Conservation (phyloP, 2,113 vertebrate species). For the Amblyopsis rosae region DNA sequence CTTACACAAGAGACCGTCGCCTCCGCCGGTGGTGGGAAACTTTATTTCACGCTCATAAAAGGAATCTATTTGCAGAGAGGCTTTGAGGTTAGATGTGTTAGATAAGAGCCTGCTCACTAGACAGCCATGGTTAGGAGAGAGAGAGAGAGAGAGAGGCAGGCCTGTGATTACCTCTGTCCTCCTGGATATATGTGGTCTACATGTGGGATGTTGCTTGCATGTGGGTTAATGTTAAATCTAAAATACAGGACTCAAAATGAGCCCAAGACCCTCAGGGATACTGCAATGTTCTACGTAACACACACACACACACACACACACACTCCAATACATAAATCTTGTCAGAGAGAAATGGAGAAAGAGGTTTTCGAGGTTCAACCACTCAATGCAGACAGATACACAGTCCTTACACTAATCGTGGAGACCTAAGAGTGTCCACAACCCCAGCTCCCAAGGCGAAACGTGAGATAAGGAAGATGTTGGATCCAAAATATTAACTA, state of each 20-base stretch:
- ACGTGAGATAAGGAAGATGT: no score
- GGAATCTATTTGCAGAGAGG: conserved; percentile 21
- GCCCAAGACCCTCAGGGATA: conserved; percentile 69
- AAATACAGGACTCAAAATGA: conserved; percentile 73
- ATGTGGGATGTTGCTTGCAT: conserved; percentile 8
- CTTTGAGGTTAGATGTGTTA: conserved; percentile 45
- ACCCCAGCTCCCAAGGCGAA: no score
- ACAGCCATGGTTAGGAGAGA: conserved; percentile 14
- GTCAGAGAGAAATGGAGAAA: neutral
- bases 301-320: conserved; percentile 18
- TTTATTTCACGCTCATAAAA: conserved; percentile 10
- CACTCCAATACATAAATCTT: neutral
- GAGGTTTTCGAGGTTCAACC: neutral
- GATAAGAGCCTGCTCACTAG: conserved; percentile 37
- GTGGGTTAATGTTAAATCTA: conserved; percentile 46
- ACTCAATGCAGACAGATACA: neutral
- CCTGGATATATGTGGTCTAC: conserved; percentile 20
- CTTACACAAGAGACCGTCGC: neutral
- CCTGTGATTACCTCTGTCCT: conserved; percentile 23
- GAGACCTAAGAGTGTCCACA: no score
- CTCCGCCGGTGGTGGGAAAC: conserved; percentile 15
- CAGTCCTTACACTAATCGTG: no score
- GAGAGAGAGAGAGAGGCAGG: conserved; percentile 37
- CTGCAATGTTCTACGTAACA: conserved; percentile 61
- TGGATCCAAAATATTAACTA: no score